Conservation (phyloP, 2,113 vertebrate species). For the Laticauda colubrina region DNA sequence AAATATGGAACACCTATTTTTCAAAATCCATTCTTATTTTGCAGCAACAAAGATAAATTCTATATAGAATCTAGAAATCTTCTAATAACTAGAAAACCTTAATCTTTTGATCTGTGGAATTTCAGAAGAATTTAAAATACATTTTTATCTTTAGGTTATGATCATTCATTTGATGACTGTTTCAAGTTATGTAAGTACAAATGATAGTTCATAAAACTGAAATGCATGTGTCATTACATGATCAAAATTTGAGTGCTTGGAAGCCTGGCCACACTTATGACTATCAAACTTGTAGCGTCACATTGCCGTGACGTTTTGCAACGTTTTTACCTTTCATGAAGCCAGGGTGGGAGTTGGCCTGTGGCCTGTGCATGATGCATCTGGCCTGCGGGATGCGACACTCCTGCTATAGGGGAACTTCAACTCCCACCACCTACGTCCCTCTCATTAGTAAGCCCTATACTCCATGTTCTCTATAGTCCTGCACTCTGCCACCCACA, state of each 20-base stretch:
- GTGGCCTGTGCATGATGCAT: too few species aligned
- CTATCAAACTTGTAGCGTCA: neutral
- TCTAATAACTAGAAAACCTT: neutral
- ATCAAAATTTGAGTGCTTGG: neutral
- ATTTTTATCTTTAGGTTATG: neutral
- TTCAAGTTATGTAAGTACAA: neutral
- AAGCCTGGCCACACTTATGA: neutral
- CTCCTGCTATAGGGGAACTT: neutral
- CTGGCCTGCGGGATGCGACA: too few species aligned
- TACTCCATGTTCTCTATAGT: neutral
- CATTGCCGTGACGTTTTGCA: too few species aligned
- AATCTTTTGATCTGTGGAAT: neutral
- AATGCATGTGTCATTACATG: neutral
- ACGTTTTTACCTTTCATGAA: too few species aligned
- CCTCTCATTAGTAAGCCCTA: neutral
- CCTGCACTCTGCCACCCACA: neutral
- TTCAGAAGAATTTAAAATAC: neutral
- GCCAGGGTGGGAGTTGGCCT: too few species aligned
- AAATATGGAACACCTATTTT: neutral
- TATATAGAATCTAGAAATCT: too few species aligned
- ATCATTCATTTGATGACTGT: neutral
- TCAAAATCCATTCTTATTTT: neutral
- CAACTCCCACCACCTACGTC: neutral
- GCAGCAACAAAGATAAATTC: neutral
- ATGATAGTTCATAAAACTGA: neutral